Base-by-base conservation (phyloP, 2,113 vertebrate genomes). In the Anser brachyrhynchus region DNA sequence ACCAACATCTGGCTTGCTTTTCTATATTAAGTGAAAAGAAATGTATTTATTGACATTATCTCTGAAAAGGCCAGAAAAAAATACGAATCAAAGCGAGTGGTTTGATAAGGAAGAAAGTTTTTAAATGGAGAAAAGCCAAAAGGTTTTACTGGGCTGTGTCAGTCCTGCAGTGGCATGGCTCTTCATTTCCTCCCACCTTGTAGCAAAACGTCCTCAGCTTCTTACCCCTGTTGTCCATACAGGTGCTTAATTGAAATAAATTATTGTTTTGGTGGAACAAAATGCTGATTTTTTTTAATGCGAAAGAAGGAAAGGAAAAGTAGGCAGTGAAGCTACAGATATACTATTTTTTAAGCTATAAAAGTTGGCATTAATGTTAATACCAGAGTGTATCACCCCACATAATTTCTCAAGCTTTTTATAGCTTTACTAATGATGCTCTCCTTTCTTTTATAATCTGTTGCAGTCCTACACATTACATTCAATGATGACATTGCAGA, bases 401-500 rank as follows among this genome's bases (percentile, higher is more conserved):
- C 73, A 10, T 70, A 6, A 79, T 85, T 93, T 82, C 51, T 87
- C 33, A 75, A 39, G 51, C 54, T 93, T 90, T 92, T 95, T 72
- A 64, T 87, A 72, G 86, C 62, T 89, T 89, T 79, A 39, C 86
- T 96, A 75, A 96, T 49, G 61, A 78, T 73, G 49, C 58, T 89
- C 73, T 89, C 49, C 75, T 95, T 90, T 95, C n/a, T 78, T 72
- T 73, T 91, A 10, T 93, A 84, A 87, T 95, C 77, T 79, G 49
- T 89, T 81, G n/a, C 91, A 91, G 92, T 84, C 90, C 71, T 82
- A 25, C 71, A 69, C 31, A 15, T 93, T 78, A 84, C 41, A 54
- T 76, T 85, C 86, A 70, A 31, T 89, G 92, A 79, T 96, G 90
- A 96, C 91, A 96, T 79, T 85, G 92, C 92, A 93, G 84, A 93